phyloP scores from a whole-genome alignment of 2,888 invertebrate species.

The Eledona agricola region DNA sequence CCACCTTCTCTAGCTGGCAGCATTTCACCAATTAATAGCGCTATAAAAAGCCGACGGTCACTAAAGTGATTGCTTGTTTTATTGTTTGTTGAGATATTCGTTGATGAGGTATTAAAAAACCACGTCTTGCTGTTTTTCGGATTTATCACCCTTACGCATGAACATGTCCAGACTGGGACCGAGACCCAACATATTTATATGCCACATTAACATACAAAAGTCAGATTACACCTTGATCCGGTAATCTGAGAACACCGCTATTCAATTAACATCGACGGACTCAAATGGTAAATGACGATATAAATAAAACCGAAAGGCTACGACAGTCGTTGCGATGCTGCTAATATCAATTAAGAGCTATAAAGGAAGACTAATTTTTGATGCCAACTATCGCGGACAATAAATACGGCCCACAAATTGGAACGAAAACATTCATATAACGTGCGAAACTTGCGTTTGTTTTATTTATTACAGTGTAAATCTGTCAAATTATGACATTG shows the following conservation, averaged over 20 bases:
- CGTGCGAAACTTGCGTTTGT: background rate
- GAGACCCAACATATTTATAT: slow-evolving; percentile 12
- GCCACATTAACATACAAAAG: slow-evolving; percentile 36
- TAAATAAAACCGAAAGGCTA: slow-evolving; percentile 33
- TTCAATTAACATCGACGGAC: slow-evolving; percentile 42
- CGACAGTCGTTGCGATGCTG: slow-evolving; percentile 13
- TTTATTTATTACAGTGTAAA: too few species aligned
- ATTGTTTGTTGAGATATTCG: slow-evolving; percentile 45
- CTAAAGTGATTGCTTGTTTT: slow-evolving; percentile 47
- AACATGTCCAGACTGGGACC: slow-evolving; percentile 24
- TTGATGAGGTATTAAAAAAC: slow-evolving; percentile 44
- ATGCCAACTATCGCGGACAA: slow-evolving; percentile 13
- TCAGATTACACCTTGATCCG: slow-evolving; percentile 38
- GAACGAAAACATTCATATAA: too few species aligned
- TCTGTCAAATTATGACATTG: too few species aligned
- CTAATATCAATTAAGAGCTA: slow-evolving; percentile 26
- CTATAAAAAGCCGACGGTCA: slow-evolving; percentile 42
- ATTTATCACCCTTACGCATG: slow-evolving; percentile 40
- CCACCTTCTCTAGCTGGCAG: slow-evolving; percentile 31
- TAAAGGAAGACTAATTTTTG: slow-evolving; percentile 23
- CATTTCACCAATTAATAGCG: slow-evolving; percentile 43
- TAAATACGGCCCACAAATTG: slow-evolving; percentile 9
- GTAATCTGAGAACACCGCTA: slow-evolving; percentile 42
- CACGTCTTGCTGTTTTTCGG: slow-evolving; percentile 35
- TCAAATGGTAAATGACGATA: slow-evolving; percentile 34